Percentiles rank a stretch among this genome's conserved stretches.
Conservation (phyloP, 2,113 vertebrate species). For the Protobothrops flavoviridis region DNA sequence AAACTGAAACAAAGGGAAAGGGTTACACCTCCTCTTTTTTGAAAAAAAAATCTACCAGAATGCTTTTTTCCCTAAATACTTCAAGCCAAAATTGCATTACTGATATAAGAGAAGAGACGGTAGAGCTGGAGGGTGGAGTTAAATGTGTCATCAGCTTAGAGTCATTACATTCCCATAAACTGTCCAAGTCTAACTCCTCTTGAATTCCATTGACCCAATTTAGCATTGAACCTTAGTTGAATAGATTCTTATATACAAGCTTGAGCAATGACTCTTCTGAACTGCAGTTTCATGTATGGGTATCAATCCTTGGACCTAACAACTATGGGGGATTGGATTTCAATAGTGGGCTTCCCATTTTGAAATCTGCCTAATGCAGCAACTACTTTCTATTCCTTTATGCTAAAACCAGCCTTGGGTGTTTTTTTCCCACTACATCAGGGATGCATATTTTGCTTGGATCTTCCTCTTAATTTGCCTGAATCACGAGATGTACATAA, state of each 20-base stretch:
- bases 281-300: neutral
- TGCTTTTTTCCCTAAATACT: neutral
- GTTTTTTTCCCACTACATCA: neutral
- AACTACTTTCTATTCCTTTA: neutral
- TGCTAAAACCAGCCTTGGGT: neutral
- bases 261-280: neutral
- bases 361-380: neutral
- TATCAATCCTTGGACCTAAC: neutral
- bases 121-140: neutral
- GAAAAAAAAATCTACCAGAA: neutral
- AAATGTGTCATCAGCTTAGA: neutral
- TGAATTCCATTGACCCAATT: neutral
- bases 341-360: neutral
- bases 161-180: neutral
- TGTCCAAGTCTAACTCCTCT: neutral
- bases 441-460: neutral
- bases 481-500: neutral
- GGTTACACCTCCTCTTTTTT: neutral
- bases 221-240: neutral
- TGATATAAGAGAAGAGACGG: no score
- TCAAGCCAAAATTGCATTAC: neutral
- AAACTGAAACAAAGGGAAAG: neutral
- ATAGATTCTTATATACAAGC: neutral
- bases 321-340: neutral
- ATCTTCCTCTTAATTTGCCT: neutral